Evolutionary conservation across 2,797 vertebrate species (phyloP).

Genomic region (Schizopygopsis pylzovi): DNA sequence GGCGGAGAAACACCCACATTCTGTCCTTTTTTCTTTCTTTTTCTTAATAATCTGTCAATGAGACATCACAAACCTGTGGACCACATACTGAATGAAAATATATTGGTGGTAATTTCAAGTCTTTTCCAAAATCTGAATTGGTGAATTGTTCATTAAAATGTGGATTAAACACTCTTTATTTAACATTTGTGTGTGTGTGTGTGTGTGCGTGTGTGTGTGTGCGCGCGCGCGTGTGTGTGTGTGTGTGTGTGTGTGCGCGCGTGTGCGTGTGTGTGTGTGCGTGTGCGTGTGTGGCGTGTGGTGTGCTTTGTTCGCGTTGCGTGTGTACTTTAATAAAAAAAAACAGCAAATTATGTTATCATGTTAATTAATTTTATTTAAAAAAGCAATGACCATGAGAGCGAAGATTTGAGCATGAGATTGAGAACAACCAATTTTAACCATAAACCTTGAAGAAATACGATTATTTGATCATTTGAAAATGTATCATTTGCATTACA

Average conservation of each 20-base stretch:
- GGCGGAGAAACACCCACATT: constrained; percentile 67
- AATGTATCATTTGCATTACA: background rate
- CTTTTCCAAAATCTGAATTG: background rate
- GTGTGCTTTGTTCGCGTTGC: no score
- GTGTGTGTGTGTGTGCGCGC: no score
- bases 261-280: no score
- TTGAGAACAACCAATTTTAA: background rate
- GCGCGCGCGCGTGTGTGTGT: no score
- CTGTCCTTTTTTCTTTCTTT: constrained; percentile 1
- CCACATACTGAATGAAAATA: constrained; percentile 38
- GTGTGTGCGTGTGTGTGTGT: no score
- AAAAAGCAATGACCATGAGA: no score
- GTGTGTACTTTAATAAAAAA: no score
- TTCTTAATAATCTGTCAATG: background rate
- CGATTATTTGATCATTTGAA: background rate
- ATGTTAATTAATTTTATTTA: background rate
- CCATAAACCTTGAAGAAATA: background rate
- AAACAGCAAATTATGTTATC: background rate
- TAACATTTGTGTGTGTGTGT: no score
- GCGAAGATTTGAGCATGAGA: no score
- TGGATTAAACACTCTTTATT: background rate
- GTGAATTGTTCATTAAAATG: background rate
- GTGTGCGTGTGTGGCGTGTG: no score
- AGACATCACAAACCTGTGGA: constrained; percentile 31
- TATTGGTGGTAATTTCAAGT: background rate